Conservation (phyloP, 1,140 invertebrate genomes). For the Hesperophylax magnus region DNA sequence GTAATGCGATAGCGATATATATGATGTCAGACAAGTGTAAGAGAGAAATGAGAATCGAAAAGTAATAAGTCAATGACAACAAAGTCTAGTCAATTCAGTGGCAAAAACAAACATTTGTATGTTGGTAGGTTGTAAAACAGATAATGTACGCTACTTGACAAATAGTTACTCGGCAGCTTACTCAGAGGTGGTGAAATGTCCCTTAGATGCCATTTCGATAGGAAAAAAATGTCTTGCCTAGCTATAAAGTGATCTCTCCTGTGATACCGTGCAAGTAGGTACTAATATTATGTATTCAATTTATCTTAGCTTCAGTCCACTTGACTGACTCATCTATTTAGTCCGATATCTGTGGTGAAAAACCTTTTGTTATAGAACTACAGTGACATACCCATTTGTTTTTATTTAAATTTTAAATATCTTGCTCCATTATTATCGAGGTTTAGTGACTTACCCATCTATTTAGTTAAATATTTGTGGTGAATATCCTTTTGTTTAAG, state of each 20-base stretch:
- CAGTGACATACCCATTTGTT: background rate
- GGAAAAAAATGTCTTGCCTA: slow-evolving; percentile 17
- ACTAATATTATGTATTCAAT: slow-evolving; percentile 2
- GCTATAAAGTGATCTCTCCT: slow-evolving; percentile 52
- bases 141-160: too few relatives aligned
- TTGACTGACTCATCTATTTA: slow-evolving; percentile 10
- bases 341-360: background rate
- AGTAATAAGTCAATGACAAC: too few relatives aligned
- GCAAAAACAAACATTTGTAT: too few relatives aligned
- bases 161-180: too few relatives aligned
- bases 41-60: too few relatives aligned
- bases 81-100: too few relatives aligned
- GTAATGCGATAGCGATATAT: too few relatives aligned
- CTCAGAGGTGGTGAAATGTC: too few relatives aligned
- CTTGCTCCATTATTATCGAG: background rate
- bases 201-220: too few relatives aligned
- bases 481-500: background rate
- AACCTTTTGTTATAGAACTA: background rate
- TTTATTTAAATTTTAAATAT: background rate
- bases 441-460: background rate
- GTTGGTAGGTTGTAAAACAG: too few relatives aligned
- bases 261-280: slow-evolving; percentile 47
- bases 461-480: background rate
- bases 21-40: too few relatives aligned
- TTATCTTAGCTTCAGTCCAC: slow-evolving; percentile 12